Percentiles rank a stretch among this genome's conserved stretches.
Evolutionary conservation across 2,113 vertebrate species (phyloP).

Genomic region (Toxotes jaculatrix): DNA sequence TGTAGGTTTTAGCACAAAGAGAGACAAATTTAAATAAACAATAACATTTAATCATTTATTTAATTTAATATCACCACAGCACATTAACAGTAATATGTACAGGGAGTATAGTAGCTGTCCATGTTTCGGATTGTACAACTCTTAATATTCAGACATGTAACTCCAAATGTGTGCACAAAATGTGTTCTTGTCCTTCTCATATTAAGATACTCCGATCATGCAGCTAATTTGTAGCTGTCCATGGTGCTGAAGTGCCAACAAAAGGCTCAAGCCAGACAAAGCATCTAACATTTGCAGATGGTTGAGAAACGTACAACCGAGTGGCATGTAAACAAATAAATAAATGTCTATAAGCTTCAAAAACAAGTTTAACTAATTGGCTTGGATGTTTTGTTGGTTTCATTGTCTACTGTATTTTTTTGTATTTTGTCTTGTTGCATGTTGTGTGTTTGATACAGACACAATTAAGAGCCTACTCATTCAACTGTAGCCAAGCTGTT

Average conservation of each 20-base stretch:
- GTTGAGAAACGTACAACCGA: not conserved
- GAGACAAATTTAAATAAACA: too few relatives aligned
- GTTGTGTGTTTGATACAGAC: constrained; percentile 39
- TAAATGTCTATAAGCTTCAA: not conserved
- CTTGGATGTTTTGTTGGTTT: not conserved
- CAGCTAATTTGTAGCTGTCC: constrained; percentile 35
- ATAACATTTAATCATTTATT: not conserved
- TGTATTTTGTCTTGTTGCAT: not conserved
- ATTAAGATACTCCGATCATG: not conserved
- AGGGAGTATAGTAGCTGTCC: constrained; percentile 28
- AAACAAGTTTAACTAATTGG: not conserved
- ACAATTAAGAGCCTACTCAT: constrained; percentile 49
- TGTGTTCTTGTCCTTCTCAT: not conserved
- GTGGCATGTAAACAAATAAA: not conserved
- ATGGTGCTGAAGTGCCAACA: constrained; percentile 71
- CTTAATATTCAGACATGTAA: not conserved
- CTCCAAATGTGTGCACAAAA: not conserved
- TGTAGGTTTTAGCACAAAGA: too few relatives aligned
- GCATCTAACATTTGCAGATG: not conserved
- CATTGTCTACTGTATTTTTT: not conserved
- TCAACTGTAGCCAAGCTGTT: constrained; percentile 39
- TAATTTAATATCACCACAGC: not conserved
- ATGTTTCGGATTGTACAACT: constrained; percentile 41
- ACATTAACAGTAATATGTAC: not conserved
- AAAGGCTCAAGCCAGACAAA: not conserved